These are phyloP conservation scores for Progne subis DNA, from an alignment of 2,113 vertebrate species.

Conservation along the genomic window DNA sequence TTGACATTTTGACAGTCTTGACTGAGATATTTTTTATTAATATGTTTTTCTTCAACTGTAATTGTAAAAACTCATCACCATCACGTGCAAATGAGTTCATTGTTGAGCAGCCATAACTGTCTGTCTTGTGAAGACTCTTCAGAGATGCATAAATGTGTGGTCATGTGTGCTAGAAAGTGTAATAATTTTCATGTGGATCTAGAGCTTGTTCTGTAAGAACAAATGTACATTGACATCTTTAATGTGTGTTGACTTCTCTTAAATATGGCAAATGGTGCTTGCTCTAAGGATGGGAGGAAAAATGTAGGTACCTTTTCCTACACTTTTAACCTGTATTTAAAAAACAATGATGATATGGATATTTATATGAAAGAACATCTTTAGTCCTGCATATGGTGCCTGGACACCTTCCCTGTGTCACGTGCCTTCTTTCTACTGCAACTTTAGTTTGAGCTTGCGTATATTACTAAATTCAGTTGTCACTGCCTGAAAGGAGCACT, in stretches of 20 bases:
- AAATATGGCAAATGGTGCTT: conserved; percentile 25
- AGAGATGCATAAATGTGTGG: conserved; percentile 21
- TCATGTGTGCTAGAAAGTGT: background rate
- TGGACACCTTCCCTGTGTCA: background rate
- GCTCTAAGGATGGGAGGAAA: conserved; percentile 25
- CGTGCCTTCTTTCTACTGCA: background rate
- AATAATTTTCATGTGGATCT: background rate
- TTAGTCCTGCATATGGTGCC: background rate
- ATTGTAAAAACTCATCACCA: background rate
- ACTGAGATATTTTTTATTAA: background rate
- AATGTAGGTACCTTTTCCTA: background rate
- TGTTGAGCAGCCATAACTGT: background rate
- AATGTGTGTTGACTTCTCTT: background rate
- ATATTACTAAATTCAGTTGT: background rate
- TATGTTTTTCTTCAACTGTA: background rate
- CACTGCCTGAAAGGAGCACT: background rate
- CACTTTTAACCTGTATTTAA: background rate
- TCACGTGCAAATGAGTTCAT: conserved; percentile 15
- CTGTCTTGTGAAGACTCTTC: conserved; percentile 8
- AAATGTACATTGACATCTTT: background rate
- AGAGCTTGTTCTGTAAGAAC: background rate
- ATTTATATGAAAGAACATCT: background rate
- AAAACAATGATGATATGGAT: background rate
- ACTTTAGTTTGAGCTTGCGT: background rate
- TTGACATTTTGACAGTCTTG: background rate